Base-by-base conservation (phyloP, 2,113 vertebrate genomes). In the Gallinago paraguaiae region DNA sequence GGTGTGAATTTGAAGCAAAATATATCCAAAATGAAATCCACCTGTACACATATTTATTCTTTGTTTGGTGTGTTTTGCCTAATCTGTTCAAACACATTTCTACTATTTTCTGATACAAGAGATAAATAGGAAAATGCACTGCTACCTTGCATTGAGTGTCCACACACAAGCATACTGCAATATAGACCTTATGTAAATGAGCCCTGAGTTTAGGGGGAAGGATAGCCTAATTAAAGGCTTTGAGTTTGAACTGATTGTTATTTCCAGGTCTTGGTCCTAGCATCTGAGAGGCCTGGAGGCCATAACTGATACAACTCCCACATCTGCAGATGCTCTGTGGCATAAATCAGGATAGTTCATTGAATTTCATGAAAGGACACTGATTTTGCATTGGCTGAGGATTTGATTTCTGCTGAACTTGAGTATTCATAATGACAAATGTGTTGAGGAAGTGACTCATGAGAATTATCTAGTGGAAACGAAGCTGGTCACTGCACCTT, bases 331-430 rank as follows among this genome's bases (percentile, higher is more conserved):
- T 82, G 33, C 28, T 93, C 19, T 69, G 57, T 65, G 25, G 45
- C 35, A 86, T 88, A 93, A 93, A 92, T 88, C 54, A 67, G 46
- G 88, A 45, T 11, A 82, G 11, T 76, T 96, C 19, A 68, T 46
- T 79, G 39, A 75, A 78, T 97, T 92, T 92, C 37, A 48, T 91
- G 86, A 95, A 94, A 92, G 45, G 27, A 81, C 13, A 50, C 48
- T 91, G 80, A 91, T 94, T 96, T 95, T 91, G 37, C 45, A 76
- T 35, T 37, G 41, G 28, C 16, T 82, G 20, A 75, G 22, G 61
- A 37, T 82, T 88, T 92, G 23, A 18, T 82, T 95, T 86, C 53
- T 76, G 64, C 80, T 59, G 77, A 84, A 82, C 30, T 67, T 69
- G 43, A 77, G 27, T 82, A 78, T 84, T 89, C 7, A 4, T 72